phyloP scores from a whole-genome alignment of 1,140 invertebrate species.

The Drosophila nigromelanica region DNA sequence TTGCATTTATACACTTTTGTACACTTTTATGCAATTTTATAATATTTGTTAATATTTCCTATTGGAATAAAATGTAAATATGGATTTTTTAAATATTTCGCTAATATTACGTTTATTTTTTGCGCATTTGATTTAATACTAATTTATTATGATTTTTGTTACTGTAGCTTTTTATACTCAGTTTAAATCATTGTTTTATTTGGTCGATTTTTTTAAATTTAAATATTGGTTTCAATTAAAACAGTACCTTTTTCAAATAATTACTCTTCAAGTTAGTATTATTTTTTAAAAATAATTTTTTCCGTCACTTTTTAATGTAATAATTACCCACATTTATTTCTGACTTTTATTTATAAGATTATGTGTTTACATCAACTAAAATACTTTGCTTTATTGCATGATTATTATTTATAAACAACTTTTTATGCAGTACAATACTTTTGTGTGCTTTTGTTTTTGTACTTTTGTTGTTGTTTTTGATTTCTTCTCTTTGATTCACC shows the following conservation, averaged over 20 bases:
- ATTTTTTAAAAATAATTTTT: too few species aligned
- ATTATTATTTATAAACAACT: conserved; percentile 13
- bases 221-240: too few species aligned
- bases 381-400: conserved; percentile 3
- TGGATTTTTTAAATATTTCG: not conserved
- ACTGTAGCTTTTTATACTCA: too few species aligned
- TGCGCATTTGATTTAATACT: not conserved
- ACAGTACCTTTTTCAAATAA: too few species aligned
- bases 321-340: too few species aligned
- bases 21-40: not conserved
- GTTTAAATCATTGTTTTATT: too few species aligned
- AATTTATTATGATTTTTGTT: not conserved
- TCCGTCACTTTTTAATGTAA: too few species aligned
- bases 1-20: conserved; percentile 32
- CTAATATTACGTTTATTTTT: not conserved
- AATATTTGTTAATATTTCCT: not conserved
- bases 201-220: not conserved
- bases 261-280: too few species aligned
- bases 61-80: not conserved
- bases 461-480: not conserved
- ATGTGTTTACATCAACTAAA: not conserved
- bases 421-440: conserved; percentile 1
- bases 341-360: too few species aligned
- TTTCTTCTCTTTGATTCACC: conserved; percentile 1
- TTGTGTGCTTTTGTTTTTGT: not conserved